phyloP scores from a whole-genome alignment of 2,113 vertebrate species.

The Terrapene triunguis region DNA sequence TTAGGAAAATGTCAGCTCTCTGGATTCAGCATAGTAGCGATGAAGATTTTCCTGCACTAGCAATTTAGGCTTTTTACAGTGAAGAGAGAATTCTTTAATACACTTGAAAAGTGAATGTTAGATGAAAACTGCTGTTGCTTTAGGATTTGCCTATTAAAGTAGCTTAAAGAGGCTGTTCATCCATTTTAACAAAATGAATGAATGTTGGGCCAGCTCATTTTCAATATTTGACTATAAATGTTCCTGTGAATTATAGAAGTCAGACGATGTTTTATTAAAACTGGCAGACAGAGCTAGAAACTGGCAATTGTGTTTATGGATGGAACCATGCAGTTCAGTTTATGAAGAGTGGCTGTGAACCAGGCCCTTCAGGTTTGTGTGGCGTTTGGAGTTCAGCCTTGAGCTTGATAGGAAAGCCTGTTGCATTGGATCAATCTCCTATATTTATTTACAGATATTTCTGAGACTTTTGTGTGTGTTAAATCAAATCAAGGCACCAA shows the following conservation, averaged over 20 bases:
- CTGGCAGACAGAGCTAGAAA: neutral
- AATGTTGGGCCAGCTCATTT: slow-evolving; percentile 24
- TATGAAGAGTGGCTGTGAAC: neutral
- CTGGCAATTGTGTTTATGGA: neutral
- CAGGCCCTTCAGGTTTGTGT: neutral
- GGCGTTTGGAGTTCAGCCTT: neutral
- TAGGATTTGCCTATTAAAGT: slow-evolving; percentile 50
- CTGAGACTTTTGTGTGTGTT: neutral
- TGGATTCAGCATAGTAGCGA: neutral
- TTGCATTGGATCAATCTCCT: neutral
- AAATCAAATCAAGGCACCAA: neutral
- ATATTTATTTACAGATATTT: neutral
- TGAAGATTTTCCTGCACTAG: neutral
- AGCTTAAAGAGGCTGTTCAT: slow-evolving; percentile 16
- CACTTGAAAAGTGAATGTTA: slow-evolving; percentile 46
- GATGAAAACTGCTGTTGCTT: slow-evolving; percentile 34
- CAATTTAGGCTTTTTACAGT: slow-evolving; percentile 23
- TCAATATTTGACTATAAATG: slow-evolving; percentile 12
- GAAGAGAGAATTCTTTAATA: slow-evolving; percentile 9
- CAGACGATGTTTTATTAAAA: slow-evolving; percentile 16
- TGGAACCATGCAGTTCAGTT: neutral
- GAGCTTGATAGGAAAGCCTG: neutral
- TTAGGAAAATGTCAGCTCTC: neutral
- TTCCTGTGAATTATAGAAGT: slow-evolving; percentile 30
- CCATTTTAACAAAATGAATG: neutral